Percentiles rank a stretch among this genome's conserved stretches.
Conservation (phyloP, 2,888 invertebrate species). For the Protodeltote pygarga region DNA sequence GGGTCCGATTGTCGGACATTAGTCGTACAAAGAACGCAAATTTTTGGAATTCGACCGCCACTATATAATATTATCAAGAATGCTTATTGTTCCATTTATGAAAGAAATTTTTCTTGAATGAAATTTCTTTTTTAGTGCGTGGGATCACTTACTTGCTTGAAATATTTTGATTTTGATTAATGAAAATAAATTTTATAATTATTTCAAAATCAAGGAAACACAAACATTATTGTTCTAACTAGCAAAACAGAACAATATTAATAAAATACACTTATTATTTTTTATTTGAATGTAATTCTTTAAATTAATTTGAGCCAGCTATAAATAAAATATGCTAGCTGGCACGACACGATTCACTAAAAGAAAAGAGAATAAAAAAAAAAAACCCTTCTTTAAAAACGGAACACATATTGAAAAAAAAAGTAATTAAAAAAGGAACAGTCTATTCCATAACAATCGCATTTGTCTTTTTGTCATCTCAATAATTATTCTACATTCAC, state of each 20-base stretch:
- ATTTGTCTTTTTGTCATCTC: neutral
- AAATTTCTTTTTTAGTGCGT: slow-evolving; percentile 25
- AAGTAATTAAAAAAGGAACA: neutral
- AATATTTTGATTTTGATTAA: neutral
- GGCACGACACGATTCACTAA: no score
- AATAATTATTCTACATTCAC: slow-evolving; percentile 3
- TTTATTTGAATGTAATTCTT: no score
- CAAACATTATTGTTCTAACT: no score
- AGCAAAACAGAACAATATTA: no score
- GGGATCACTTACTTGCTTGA: neutral
- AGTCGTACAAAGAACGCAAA: slow-evolving; percentile 43
- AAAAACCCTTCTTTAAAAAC: no score
- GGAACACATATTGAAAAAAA: neutral
- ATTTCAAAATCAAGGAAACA: no score
- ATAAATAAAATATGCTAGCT: no score
- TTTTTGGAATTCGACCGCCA: slow-evolving; percentile 26
- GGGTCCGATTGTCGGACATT: slow-evolving; percentile 52
- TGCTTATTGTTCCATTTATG: slow-evolving; percentile 39
- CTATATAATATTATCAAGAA: slow-evolving; percentile 39
- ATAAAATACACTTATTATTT: no score
- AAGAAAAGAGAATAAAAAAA: no score
- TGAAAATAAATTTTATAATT: no score
- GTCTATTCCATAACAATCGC: neutral
- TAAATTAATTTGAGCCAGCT: no score
- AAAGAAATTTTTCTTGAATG: slow-evolving; percentile 55